Conservation (phyloP, 2,113 vertebrate species). For the Eurystomus gularis region DNA sequence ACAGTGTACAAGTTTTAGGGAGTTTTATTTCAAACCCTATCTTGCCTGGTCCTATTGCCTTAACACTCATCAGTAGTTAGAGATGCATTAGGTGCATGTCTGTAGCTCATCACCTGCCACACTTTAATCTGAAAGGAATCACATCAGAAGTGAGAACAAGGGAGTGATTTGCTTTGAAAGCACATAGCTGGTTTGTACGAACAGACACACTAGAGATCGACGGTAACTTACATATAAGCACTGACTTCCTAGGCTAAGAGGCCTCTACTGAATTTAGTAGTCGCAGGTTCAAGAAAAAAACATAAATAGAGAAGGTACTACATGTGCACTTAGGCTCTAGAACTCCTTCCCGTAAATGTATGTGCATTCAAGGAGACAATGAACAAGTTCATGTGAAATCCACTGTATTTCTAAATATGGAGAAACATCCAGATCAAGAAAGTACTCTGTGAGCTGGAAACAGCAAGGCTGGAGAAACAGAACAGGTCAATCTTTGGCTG, state of each 20-base stretch:
- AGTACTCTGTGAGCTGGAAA: background rate
- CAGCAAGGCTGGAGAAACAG: background rate
- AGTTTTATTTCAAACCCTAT: background rate
- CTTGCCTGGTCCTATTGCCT: background rate
- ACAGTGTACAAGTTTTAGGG: background rate
- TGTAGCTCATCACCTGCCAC: background rate
- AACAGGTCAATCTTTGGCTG: background rate
- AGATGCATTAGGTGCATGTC: background rate
- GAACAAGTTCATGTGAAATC: background rate
- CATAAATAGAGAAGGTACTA: accelerated
- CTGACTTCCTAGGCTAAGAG: accelerated
- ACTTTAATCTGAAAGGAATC: background rate
- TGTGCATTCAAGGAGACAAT: background rate
- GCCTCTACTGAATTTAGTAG: background rate
- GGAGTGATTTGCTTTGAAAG: background rate
- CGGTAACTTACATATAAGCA: background rate
- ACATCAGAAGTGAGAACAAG: background rate
- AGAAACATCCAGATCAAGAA: background rate
- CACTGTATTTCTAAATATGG: background rate
- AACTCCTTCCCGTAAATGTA: background rate
- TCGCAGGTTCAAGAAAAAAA: accelerated
- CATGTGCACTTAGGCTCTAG: background rate
- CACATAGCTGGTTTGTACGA: background rate
- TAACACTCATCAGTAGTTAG: background rate
- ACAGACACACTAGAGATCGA: background rate